Percentiles rank a stretch among this genome's conserved stretches.
Conservation (phyloP, 1,140 invertebrate genomes). For the Macrotrachela quadricornifera region DNA sequence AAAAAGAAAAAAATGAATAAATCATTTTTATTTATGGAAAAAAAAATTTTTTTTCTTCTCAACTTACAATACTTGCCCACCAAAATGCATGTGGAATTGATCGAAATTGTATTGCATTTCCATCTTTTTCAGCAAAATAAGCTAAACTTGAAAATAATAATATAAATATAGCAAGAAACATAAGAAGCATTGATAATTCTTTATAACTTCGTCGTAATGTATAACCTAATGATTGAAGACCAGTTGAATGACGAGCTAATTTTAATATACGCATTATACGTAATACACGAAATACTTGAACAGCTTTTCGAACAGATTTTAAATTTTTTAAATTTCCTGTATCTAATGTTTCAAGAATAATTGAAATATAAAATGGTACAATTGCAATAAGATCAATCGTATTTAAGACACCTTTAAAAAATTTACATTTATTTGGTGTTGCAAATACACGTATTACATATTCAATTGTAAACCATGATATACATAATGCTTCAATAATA, state of each 20-base stretch:
- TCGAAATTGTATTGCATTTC: background rate
- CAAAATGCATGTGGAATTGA: conserved; percentile 4
- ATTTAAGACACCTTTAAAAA: conserved; percentile 87
- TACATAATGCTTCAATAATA: no score
- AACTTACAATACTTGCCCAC: conserved; percentile 10
- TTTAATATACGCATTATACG: conserved; percentile 10
- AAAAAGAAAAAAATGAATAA: no score
- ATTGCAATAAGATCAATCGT: conserved; percentile 99
- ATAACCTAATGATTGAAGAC: conserved; percentile 11
- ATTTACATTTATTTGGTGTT: conserved; percentile 75
- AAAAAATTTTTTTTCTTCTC: no score
- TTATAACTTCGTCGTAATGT: conserved; percentile 11
- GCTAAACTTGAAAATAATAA: conserved; percentile 27
- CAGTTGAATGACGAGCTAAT: conserved; percentile 11
- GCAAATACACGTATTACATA: conserved; percentile 86
- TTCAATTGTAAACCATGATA: conserved; percentile 70
- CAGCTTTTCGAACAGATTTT: no score
- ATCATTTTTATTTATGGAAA: no score
- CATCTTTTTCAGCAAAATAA: conserved; percentile 26
- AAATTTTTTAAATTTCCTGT: no score
- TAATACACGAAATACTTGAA: conserved; percentile 6
- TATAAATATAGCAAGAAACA: conserved; percentile 14
- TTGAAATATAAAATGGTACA: conserved; percentile 77
- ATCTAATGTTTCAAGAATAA: no score
- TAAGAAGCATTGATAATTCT: conserved; percentile 10